A percentile compares a stretch with the other conserved stretches of the same genome.
These are phyloP conservation scores for Trichomycterus rosablanca DNA, from an alignment of 2,113 vertebrate genomes.

Conservation along the genomic window DNA sequence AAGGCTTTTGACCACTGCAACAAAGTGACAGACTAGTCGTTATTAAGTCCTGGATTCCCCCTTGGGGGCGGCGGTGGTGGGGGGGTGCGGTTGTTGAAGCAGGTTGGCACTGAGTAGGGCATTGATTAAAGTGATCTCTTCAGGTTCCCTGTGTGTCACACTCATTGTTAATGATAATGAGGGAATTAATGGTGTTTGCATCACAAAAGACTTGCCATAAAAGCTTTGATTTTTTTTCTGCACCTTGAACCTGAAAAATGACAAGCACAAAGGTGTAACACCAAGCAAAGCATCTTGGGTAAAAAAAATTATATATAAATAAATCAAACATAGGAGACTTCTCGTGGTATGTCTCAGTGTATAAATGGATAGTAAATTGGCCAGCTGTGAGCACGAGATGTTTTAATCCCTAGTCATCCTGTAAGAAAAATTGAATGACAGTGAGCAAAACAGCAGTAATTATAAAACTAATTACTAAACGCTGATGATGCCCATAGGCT, in stretches of 20 bases:
- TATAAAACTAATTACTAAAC: conserved; percentile 99
- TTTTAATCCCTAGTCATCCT: conserved; percentile 91
- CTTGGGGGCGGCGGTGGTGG: too few species aligned
- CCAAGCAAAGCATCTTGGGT: conserved; percentile 28
- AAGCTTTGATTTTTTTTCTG: conserved; percentile 17
- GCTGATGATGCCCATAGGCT: conserved; percentile 99
- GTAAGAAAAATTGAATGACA: conserved; percentile 97
- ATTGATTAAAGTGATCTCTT: conserved; percentile 48
- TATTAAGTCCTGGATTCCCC: conserved; percentile 18
- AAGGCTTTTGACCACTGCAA: conserved; percentile 34
- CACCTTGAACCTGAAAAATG: conserved; percentile 33
- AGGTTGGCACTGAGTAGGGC: conserved; percentile 37
- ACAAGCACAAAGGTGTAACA: conserved; percentile 38
- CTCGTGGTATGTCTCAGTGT: conserved; percentile 66
- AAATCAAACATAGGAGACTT: conserved; percentile 19
- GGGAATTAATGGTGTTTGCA: conserved; percentile 51
- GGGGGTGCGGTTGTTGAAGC: conserved; percentile 15
- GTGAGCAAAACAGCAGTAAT: conserved; percentile 98
- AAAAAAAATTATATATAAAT: conserved; percentile 22
- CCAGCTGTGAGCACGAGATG: conserved; percentile 95
- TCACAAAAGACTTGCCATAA: conserved; percentile 45
- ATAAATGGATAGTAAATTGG: conserved; percentile 89
- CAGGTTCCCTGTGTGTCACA: conserved; percentile 42
- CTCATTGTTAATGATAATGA: conserved; percentile 52
- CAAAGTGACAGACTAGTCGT: conserved; percentile 12